Evolutionary conservation across 2,888 invertebrate genomes (phyloP).

Genomic region (Hyles lineata): DNA sequence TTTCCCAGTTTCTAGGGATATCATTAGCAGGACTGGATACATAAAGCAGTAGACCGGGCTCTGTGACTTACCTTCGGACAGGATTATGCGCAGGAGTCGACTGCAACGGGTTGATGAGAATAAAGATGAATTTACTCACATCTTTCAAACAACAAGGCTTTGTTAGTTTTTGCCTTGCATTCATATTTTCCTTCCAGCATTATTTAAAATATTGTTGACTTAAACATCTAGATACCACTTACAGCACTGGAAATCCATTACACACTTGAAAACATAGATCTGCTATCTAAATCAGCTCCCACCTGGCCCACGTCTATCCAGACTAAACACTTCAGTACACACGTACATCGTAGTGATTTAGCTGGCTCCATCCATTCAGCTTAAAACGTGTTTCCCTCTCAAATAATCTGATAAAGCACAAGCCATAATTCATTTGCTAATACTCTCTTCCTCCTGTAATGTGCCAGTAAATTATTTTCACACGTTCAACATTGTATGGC

Average conservation of each 20-base stretch:
- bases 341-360: conserved; percentile 13
- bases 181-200: too few species aligned
- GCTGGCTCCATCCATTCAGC: not conserved
- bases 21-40: too few species aligned
- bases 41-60: too few species aligned
- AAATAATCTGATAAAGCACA: conserved; percentile 38
- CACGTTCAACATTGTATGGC: conserved; percentile 40
- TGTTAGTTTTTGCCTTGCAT: too few species aligned
- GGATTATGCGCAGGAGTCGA: too few species aligned
- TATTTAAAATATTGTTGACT: not conserved
- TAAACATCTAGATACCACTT: too few species aligned
- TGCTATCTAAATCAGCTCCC: not conserved
- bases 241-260: too few species aligned
- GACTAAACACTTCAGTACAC: conserved; percentile 4
- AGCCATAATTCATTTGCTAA: conserved; percentile 39
- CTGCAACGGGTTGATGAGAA: too few species aligned
- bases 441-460: conserved; percentile 44
- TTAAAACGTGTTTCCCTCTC: conserved; percentile 4
- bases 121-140: too few species aligned
- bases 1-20: too few species aligned
- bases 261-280: not conserved
- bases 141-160: too few species aligned
- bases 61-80: too few species aligned
- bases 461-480: conserved; percentile 47
- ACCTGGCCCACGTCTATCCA: not conserved